phyloP scores from a whole-genome alignment of 2,113 vertebrate genomes.

The Eurypyga helias region DNA sequence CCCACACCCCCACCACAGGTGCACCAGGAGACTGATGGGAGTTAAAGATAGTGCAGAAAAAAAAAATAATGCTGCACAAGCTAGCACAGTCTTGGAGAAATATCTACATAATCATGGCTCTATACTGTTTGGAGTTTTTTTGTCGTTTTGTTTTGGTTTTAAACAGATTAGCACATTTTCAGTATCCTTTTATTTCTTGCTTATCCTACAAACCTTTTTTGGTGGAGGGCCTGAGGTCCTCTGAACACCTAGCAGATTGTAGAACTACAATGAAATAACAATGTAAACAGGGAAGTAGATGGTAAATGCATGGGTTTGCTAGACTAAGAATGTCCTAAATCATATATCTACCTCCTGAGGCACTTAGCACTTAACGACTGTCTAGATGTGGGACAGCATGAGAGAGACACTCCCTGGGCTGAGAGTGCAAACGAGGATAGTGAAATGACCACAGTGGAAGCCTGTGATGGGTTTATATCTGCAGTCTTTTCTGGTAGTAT shows the following conservation, averaged over 20 bases:
- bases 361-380: neutral
- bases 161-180: neutral
- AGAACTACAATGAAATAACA: neutral
- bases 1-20: fast-evolving
- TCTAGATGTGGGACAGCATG: neutral
- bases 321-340: neutral
- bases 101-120: neutral
- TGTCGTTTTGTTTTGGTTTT: too few relatives aligned
- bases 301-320: neutral
- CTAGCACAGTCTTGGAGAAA: neutral
- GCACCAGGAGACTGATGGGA: neutral
- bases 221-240: neutral
- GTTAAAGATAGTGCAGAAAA: neutral
- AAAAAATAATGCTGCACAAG: neutral
- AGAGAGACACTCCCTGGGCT: neutral
- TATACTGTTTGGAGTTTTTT: too few relatives aligned
- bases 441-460: neutral
- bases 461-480: neutral
- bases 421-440: fast-evolving
- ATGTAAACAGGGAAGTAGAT: neutral
- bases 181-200: neutral
- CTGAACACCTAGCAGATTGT: neutral
- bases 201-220: neutral
- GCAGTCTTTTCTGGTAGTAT: neutral
- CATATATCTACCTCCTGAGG: neutral